Evolutionary conservation across 2,113 vertebrate genomes (phyloP).

Genomic region (Trichechus manatus): DNA sequence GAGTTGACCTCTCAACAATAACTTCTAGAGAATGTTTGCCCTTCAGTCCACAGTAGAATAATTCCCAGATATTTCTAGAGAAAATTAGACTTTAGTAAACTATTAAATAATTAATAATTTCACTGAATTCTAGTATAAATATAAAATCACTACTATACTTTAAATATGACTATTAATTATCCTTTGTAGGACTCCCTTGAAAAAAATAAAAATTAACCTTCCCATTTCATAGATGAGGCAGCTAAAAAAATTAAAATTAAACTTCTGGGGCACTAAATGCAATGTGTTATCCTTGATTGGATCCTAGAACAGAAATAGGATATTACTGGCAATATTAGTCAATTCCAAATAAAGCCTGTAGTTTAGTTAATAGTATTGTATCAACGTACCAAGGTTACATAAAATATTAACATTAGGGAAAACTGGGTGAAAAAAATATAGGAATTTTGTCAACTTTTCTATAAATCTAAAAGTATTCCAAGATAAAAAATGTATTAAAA

Average conservation of each 20-base stretch:
- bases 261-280: neutral
- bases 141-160: slow-evolving; percentile 11
- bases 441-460: neutral
- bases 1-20: neutral
- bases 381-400: neutral
- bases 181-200: neutral
- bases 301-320: neutral
- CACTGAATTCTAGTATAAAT: neutral
- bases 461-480: neutral
- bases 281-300: neutral
- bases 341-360: neutral
- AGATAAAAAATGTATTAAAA: neutral
- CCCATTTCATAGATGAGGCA: neutral
- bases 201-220: slow-evolving; percentile 25
- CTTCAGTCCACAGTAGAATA: neutral
- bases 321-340: neutral
- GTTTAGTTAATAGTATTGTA: neutral
- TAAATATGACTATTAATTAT: neutral
- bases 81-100: neutral
- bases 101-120: neutral
- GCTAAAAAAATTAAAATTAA: neutral
- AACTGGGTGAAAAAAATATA: neutral
- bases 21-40: neutral
- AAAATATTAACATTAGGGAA: neutral
- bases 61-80: neutral